Evolutionary conservation across 2,888 invertebrate species (phyloP).

Genomic region (Harpalus rubripes): DNA sequence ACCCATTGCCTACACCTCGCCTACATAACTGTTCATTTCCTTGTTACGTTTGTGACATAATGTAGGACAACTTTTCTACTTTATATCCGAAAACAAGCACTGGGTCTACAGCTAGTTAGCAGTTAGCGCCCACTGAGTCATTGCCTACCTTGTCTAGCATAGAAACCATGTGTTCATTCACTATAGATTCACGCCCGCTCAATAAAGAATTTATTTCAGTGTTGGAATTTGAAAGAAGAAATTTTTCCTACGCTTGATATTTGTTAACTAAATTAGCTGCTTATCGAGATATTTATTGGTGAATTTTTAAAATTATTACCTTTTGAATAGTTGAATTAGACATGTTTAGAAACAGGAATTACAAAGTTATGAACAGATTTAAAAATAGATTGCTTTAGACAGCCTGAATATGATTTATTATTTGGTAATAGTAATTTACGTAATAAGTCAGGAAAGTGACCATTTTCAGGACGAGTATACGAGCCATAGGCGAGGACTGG

Average conservation of each 20-base stretch:
- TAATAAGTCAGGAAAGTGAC: too few species aligned
- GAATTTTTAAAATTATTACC: neutral
- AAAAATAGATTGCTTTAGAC: neutral
- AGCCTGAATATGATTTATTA: too few species aligned
- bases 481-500: too few species aligned
- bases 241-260: constrained; percentile 28
- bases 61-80: constrained; percentile 62
- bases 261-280: constrained; percentile 35
- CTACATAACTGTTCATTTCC: constrained; percentile 61
- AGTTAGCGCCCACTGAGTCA: constrained; percentile 48
- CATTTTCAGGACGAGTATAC: too few species aligned
- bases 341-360: neutral
- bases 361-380: neutral
- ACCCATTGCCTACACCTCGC: constrained; percentile 56
- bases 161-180: constrained; percentile 37
- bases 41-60: constrained; percentile 63
- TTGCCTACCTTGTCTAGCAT: constrained; percentile 48
- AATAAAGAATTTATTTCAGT: constrained; percentile 46
- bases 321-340: neutral
- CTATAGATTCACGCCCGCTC: constrained; percentile 39
- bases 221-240: constrained; percentile 22
- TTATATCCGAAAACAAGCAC: constrained; percentile 55
- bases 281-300: constrained; percentile 37
- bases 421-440: too few species aligned
- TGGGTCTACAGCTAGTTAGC: constrained; percentile 37